Conservation (phyloP, 2,113 vertebrate species). For the Dicerorhinus sumatrensis region DNA sequence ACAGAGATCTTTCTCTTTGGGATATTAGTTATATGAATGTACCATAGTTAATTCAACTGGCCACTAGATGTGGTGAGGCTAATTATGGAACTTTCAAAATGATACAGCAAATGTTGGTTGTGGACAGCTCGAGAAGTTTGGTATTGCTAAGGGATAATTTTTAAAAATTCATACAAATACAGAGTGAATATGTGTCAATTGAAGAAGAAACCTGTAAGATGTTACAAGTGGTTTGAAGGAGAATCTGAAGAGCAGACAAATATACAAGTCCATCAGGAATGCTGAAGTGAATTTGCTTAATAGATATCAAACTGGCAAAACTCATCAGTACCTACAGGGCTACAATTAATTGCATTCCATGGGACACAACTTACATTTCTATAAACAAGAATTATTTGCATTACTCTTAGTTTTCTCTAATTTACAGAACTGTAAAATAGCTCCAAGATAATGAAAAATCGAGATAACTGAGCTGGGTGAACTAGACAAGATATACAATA, state of each 20-base stretch:
- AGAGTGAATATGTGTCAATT: not conserved
- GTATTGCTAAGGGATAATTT: not conserved
- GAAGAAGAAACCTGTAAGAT: not conserved
- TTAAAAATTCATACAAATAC: not conserved
- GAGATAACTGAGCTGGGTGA: not conserved
- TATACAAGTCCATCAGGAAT: not conserved
- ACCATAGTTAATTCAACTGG: not conserved
- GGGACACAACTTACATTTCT: not conserved
- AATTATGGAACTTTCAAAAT: not conserved
- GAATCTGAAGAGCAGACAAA: not conserved
- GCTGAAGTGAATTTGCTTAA: not conserved
- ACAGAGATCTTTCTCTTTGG: not conserved
- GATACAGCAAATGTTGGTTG: not conserved
- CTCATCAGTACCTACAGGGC: not conserved
- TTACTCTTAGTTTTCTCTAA: not conserved
- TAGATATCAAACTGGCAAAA: not conserved
- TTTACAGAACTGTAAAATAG: not conserved
- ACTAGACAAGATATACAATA: not conserved
- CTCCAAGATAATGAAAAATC: not conserved
- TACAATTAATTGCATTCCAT: not conserved
- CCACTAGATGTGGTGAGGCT: not conserved
- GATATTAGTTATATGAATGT: not conserved
- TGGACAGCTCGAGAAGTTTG: not conserved
- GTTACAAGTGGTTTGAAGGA: not conserved
- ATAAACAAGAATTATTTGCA: not conserved